These are phyloP conservation scores for Glyptemys insculpta DNA, from an alignment of 2,797 vertebrate genomes.

Conservation along the genomic window DNA sequence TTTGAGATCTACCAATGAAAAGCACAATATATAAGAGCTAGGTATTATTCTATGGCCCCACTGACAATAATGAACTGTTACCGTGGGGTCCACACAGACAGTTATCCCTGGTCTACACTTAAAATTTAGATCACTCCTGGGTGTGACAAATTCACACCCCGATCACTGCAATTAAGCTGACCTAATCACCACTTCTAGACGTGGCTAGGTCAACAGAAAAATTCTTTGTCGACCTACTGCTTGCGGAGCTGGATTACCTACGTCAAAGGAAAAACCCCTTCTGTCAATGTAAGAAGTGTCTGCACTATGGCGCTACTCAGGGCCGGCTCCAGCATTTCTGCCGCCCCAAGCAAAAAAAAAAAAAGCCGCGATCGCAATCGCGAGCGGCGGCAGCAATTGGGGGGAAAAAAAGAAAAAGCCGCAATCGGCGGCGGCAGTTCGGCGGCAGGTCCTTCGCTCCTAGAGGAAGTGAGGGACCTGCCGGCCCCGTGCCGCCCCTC, in stretches of 20 bases:
- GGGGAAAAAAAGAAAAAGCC: no score
- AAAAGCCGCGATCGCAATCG: no score
- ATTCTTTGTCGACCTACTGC: neutral
- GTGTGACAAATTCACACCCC: neutral
- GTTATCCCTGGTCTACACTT: neutral
- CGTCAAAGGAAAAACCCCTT: neutral
- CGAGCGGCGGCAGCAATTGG: no score
- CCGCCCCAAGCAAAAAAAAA: no score
- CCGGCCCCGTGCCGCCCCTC: no score
- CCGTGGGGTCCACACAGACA: neutral
- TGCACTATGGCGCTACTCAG: no score
- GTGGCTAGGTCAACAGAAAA: neutral
- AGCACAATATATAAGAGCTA: neutral
- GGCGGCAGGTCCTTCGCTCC: no score
- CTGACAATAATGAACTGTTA: neutral
- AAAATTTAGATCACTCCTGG: neutral
- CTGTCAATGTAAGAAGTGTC: neutral
- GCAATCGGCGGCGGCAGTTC: no score
- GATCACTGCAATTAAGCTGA: neutral
- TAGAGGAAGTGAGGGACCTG: no score
- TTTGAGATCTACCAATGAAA: neutral
- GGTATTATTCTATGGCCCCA: neutral
- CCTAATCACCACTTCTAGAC: neutral
- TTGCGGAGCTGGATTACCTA: neutral
- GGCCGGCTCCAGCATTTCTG: no score